Evolutionary conservation across 2,888 invertebrate species (phyloP), one percentile per base, ranked within the genome.

Genomic region (Pseudoips prasinana): DNA sequence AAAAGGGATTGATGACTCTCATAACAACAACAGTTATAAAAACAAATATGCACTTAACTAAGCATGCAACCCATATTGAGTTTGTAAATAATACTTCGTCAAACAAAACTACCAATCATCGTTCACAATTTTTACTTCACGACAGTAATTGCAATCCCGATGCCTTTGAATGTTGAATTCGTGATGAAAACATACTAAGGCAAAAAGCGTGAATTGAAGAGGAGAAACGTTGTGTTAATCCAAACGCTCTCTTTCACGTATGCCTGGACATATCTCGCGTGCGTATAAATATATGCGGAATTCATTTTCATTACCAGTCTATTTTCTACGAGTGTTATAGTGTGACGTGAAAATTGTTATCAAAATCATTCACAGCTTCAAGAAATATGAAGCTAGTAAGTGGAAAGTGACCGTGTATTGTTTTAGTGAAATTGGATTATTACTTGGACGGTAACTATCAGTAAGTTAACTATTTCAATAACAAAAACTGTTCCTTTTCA

Each of bases 231-330:
- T 64, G 66, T 66, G 66, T 55, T 48, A 54, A 50, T 49, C 62
- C 37, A 51, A 66, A 65, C 71, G 72, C 80, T 76, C 75, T 85
- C 76, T 79, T 80, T 85, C 86, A 87, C 87, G 82, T 85, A 81
- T 87, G 84, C 84, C 73, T 86, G 82, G 69, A 65, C 74, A 79
- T 74, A 64, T 51, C 63, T 80, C 58, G 85, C 87, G 81, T 87
- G 86, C 72, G 60, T 88, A 88, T 88, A 88, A 87, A 87, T 87
- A 70, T 82, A 87, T 83, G 81, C 82, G 86, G 86, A 82, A 87
- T 88, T 87, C 84, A 80, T 72, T 88, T 87, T 88, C 87, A 87
- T 84, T 87, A 82, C 73, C 76, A 88, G 85, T 88, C 58, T 67
- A 70, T 77, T 79, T 80, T 81, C 73, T 64, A 73, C 65, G 65